These are phyloP conservation scores for Leptobrachium ailaonicum DNA, from an alignment of 2,113 vertebrate genomes.

Conservation along the genomic window DNA sequence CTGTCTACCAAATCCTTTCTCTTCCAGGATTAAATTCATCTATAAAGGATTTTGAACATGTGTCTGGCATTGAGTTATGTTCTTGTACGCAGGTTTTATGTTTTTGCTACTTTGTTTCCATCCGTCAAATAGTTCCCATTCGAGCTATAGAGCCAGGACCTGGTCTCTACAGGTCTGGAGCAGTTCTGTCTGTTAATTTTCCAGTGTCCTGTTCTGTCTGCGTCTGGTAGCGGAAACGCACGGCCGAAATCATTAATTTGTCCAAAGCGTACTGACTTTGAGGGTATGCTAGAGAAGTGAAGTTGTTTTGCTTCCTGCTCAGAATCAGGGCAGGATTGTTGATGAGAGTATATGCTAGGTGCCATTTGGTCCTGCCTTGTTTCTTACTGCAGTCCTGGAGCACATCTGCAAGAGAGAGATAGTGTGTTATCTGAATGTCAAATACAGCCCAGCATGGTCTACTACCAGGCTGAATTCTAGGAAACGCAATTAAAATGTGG, in stretches of 20 bases:
- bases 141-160: too few species aligned
- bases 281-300: not conserved
- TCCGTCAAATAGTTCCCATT: too few species aligned
- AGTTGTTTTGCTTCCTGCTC: not conserved
- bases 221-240: not conserved
- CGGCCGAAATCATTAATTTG: not conserved
- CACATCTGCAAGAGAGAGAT: slow-evolving; percentile 21
- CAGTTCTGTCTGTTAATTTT: not conserved
- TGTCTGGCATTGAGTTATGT: too few species aligned
- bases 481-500: too few species aligned
- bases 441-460: too few species aligned
- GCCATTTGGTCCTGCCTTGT: slow-evolving; percentile 25
- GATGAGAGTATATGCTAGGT: slow-evolving; percentile 35
- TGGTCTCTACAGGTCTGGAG: not conserved
- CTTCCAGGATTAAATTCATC: too few species aligned
- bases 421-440: not conserved
- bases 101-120: too few species aligned
- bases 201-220: not conserved
- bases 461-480: too few species aligned
- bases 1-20: too few species aligned
- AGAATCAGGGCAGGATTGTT: slow-evolving; percentile 37
- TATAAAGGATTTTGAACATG: too few species aligned
- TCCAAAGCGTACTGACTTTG: slow-evolving; percentile 15
- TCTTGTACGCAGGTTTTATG: too few species aligned
- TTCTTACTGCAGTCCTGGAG: slow-evolving; percentile 15